Evolutionary conservation across 2,888 invertebrate genomes (phyloP), one percentile per base, ranked within the genome.

Genomic region (Loripinus fragilis): DNA sequence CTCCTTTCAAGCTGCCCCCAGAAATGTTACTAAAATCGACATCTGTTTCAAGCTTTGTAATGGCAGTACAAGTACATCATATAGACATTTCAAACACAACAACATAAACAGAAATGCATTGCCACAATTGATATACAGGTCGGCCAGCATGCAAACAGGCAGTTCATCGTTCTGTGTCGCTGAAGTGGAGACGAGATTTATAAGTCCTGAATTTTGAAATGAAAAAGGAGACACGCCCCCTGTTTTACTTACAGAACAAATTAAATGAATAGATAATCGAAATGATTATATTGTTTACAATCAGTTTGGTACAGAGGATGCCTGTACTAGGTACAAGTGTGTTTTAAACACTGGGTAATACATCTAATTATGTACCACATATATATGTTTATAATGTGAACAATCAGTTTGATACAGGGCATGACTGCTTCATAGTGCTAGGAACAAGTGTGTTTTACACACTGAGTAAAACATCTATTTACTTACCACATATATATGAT

Each of bases 151-250:
- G 60, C 60, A 60, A 33, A 60, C 28, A 12, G 33, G 23, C 3
- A 15, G 10, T 33, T 60, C 60, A 8, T 33, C n/a, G n/a, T n/a
- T n/a, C n/a, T n/a, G n/a, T n/a, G n/a, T n/a, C n/a, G n/a, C n/a
- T 60, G 60, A 33, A 30, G 33, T 60, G 10, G 60, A 60, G 33
- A 60, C 30, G 30, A 60, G 60, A 20, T 60, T 60, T 33, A 33
- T 60, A 60, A 60, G 60, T 60, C 60, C 60, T 10, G 60, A 60
- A 20, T 60, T 60, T 23, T 30, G 60, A 10, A 20, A 60, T 20
- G 60, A 60, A 60, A 30, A 60, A 33, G 60, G 33, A 30, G 60
- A 60, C 20, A 60, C 60, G 10, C 60, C 60, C 2, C 30, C 60
- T 1, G 60, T 33, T 17, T 15, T 60, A 20, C 60, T 60, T 7